Evolutionary conservation across 2,797 vertebrate genomes (phyloP), one percentile per base, ranked within the genome.

Genomic region (Eulemur albifrons): DNA sequence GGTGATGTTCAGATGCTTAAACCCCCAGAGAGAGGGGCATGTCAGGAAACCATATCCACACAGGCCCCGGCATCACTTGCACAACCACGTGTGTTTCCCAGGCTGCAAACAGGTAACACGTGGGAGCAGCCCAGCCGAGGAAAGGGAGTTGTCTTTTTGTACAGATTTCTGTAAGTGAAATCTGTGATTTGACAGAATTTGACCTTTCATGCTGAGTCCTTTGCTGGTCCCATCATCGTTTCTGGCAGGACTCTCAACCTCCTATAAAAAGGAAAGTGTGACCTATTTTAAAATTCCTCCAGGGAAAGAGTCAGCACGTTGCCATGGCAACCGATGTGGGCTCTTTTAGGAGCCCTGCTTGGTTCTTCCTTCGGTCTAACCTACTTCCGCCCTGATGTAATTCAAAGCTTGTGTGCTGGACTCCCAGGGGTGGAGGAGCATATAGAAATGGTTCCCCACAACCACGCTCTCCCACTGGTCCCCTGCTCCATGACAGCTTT

Each of bases 201-300:
- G 90, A 92, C 90, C 91, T 96, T 76, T 61, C 50, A 32, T 50
- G 57, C 87, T 40, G 70, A 85, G 63, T 69, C 83, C 84, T 88
- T 54, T 48, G 54, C 72, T 2, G 63, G 69, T 73, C 87, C 89
- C 79, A 52, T 77, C 94, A 17, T 69, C 17, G 2, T 73, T 88
- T 79, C 73, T 85, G 81, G 89, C 84, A 96, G 90, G 77, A 93
- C 88, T 96, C 90, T 84, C 88, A 93, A 88, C 48, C 93, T 85
- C 70, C 69, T 69, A 50, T 54, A 87, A 84, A 94, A 90, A 95
- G 65, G 43, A 73, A 94, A 57, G 80, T 87, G 83, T 97, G 97
- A 96, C 97, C 97, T 98, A 98, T 95, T 97, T 98, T 84, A 77
- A 97, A 95, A 97, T 96, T 89, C 67, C 97, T 97, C 91, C 83